phyloP scores from a whole-genome alignment of 2,888 invertebrate genomes.

The Tridacna gigas region DNA sequence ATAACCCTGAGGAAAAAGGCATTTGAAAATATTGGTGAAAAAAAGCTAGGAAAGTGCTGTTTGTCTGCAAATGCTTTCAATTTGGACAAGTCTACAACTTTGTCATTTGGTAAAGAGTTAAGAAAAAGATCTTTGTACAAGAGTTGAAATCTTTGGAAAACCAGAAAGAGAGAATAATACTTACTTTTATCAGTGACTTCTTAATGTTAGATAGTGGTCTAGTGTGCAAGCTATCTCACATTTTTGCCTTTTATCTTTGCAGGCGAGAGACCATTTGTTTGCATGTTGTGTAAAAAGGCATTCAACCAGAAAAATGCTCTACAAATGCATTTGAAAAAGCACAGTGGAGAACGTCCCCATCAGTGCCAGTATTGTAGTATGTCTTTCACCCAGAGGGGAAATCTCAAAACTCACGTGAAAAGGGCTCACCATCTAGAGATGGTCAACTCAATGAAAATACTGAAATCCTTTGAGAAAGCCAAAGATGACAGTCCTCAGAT shows the following conservation, averaged over 20 bases:
- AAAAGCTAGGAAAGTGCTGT: no score
- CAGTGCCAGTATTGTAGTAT: constrained; percentile 82
- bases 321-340: constrained; percentile 83
- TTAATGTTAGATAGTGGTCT: no score
- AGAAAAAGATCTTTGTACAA: no score
- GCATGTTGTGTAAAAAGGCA: constrained; percentile 80
- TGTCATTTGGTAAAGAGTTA: no score
- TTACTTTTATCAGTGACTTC: no score
- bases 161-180: no score
- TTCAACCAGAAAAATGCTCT: constrained; percentile 85
- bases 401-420: constrained; percentile 84
- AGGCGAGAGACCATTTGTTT: constrained; percentile 83
- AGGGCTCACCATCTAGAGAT: constrained; percentile 82
- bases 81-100: no score
- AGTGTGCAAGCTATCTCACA: neutral
- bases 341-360: constrained; percentile 82
- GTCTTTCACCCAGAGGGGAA: constrained; percentile 84
- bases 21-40: no score
- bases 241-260: constrained; percentile 44
- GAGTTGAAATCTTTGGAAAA: no score
- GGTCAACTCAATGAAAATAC: constrained; percentile 80
- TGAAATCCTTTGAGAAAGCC: neutral
- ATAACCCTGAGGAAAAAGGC: no score
- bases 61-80: no score
- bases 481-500: neutral